A percentile compares a stretch with the other conserved stretches of the same genome.
phyloP scores from a whole-genome alignment of 2,888 invertebrate genomes.

The Shargacucullia verbasci region DNA sequence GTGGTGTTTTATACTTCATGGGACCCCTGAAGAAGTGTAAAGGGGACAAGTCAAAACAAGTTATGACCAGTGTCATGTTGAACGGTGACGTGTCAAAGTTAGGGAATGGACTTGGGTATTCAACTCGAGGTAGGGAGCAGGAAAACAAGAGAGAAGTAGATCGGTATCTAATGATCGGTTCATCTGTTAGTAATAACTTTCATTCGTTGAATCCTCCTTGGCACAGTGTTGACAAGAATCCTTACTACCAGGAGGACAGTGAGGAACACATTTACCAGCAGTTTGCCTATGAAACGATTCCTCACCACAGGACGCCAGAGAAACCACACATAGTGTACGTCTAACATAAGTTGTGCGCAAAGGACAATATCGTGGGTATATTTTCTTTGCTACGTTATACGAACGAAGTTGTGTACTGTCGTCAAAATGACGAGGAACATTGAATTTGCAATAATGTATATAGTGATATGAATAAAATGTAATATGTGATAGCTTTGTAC shows the following conservation, averaged over 20 bases:
- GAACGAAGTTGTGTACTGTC: constrained; percentile 71
- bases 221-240: constrained; percentile 86
- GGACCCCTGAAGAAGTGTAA: constrained; percentile 87
- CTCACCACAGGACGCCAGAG: constrained; percentile 87
- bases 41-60: constrained; percentile 87
- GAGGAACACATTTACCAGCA: constrained; percentile 88
- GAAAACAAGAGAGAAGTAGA: constrained; percentile 86
- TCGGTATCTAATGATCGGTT: constrained; percentile 86
- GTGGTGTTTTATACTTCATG: constrained; percentile 85
- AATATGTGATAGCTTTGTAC: constrained; percentile 89
- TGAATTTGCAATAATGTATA: constrained; percentile 87
- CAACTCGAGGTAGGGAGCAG: constrained; percentile 83
- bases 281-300: constrained; percentile 87
- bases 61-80: constrained; percentile 87
- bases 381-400: constrained; percentile 76
- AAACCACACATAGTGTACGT: constrained; percentile 90
- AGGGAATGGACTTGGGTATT: constrained; percentile 85
- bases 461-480: constrained; percentile 86
- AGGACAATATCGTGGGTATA: constrained; percentile 79
- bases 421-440: constrained; percentile 74
- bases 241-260: constrained; percentile 84
- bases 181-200: constrained; percentile 86
- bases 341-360: constrained; percentile 85
- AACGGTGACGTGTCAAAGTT: constrained; percentile 86
- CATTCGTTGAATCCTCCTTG: constrained; percentile 87